Evolutionary conservation across 2,888 invertebrate genomes (phyloP), one percentile per base, ranked within the genome.

Genomic region (Allygus modestus): DNA sequence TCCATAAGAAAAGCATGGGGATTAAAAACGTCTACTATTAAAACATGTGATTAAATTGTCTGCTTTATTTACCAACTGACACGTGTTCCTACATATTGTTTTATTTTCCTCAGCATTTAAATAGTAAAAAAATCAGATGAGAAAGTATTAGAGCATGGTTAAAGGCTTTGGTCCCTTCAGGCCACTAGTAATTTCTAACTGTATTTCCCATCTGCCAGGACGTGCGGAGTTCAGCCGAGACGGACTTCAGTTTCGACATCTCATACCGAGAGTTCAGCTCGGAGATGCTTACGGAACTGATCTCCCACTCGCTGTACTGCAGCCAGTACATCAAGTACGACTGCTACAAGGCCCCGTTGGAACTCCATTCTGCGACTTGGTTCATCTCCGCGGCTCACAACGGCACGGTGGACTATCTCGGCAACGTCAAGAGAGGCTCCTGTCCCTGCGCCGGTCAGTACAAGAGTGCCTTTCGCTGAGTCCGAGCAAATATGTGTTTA

Each of bases 251-350:
- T 86, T 95, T 97, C 89, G 95, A 94, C 87, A 96, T 98, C 84
- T 96, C 95, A 87, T 98, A 98, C 89, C 92, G 97, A 43, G 97
- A 98, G 89, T 98, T 98, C 90, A 95, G 95, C 0, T 95, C 96
- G 0, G 97, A 97, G 89, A 98, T 98, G 97, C 92, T 97, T 17
- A 97, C 97, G 89, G 97, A 97, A 88, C 91, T 97, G 85, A 96
- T 97, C 84, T 96, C 96, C 0, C 97, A 97, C 90, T 97, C 97
- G 0, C 91, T 97, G 75, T 96, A 96, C 90, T 98, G 97, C 88
- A 95, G 96, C 84, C 97, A 97, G 89, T 95, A 96, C 89, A 95
- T 97, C 84, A 96, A 96, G 89, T 98, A 97, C 89, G 97, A 97
- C 88, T 98, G 97, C 88, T 96, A 96, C 89, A 95, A 96, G 91